Base-by-base conservation (phyloP, 64 coral and sea anemone species). In the Pocillopora damicornis region DNA sequence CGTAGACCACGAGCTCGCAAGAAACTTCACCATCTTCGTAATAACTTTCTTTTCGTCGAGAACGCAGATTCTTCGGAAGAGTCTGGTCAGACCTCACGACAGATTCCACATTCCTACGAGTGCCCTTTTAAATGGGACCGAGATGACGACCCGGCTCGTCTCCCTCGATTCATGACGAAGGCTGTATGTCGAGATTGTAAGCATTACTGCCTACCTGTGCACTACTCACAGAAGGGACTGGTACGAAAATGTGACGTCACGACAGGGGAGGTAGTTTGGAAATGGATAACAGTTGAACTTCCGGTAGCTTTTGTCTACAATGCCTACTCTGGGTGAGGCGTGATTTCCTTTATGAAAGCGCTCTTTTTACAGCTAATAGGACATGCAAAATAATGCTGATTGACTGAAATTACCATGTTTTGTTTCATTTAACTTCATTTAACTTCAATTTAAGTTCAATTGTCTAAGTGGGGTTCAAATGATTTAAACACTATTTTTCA, bases 111-210 rank as follows among this genome's bases (percentile, higher is more conserved):
- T 11, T 86, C 74, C 22, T 65, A 9, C 17, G 61, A 15, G 60
- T 91, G 89, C 65, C 89, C 89, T n/a, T 91, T 81, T 81, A 75
- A 25, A 15, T 91, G 89, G 80, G 75, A 76, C 11, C 81, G 51
- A 58, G 89, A 91, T 22, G 81, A 76, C 38, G 58, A 86, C 36
- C 81, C 59, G 51, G 67, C 77, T 75, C 81, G 74, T 78, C 23
- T 91, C 37, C 89, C 82, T 59, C 89, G 89, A 58, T 75, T 86
- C 66, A 75, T 91, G 35, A 86, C 89, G 13, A 91, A 91, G 75
- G 89, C 89, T 65, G 89, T 86, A 13, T 86, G 89, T 67, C 82
- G 73, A 77, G 61, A 45, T 83, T 86, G 88, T 74, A 66, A 16
- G 56, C 72, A 61, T 65, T 75, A 82, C 36, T 91, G 89, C 51